Base-by-base conservation (phyloP, 2,113 vertebrate genomes). In the Cynopterus brachyotis region DNA sequence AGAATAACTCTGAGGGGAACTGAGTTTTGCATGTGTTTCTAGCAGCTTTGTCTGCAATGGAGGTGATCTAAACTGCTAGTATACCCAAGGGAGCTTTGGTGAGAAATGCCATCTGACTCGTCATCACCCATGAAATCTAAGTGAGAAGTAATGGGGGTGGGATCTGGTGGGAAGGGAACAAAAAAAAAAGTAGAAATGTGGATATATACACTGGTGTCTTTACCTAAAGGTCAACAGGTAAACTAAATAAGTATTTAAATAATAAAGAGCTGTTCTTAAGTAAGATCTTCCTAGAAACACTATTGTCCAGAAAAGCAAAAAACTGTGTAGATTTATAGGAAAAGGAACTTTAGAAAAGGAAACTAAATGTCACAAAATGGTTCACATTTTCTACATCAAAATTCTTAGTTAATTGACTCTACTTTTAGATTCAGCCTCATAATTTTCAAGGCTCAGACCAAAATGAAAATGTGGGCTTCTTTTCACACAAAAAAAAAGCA, bases 51-150 rank as follows among this genome's bases (percentile, higher is more conserved):
- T 81, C 94, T 94, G 92, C 80, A 95, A 32, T 91, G 72, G 88
- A 95, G 96, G 92, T 97, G 95, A 97, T 94, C 94, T 96, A 94
- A 95, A 94, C 95, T 96, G 97, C 50, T 86, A 98, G 93, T 70
- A 96, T 22, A 85, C 83, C 66, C 92, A 85, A 62, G 84, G 40
- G 70, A 95, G 42, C 72, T 80, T 37, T 88, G 22, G 35, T 67
- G 60, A 89, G 55, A 97, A 96, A 79, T 85, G 60, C 66, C 85
- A 95, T 95, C 76, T 91, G 57, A 95, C 45, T 92, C 15, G 28
- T 91, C 83, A 45, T 92, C 90, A 37, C 42, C 83, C 80, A 35
- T 64, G 75, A 94, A 86, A 80, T 90, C 40, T 47, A 75, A 85
- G 62, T 95, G 80, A 89, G 88, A 94, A 93, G 22, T 37, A 17